Base-by-base conservation (phyloP, 2,888 invertebrate genomes). In the Byasa hedistus region DNA sequence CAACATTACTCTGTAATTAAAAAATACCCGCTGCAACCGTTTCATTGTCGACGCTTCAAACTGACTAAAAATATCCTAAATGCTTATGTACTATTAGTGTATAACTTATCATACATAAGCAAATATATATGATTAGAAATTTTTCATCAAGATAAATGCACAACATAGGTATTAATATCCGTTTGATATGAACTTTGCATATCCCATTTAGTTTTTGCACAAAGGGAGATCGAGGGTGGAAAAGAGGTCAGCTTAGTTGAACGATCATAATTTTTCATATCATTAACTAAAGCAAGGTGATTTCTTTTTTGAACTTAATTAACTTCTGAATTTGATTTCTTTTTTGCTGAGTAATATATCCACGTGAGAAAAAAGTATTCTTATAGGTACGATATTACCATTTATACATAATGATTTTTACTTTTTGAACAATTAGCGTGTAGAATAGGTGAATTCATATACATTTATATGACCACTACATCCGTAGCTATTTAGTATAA, bases 251-350 rank as follows among this genome's bases (percentile, higher is more conserved):
- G 68, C 80, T 81, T 84, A 86, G 84, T 79, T 75, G 77, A 82
- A 79, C 80, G 85, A 78, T 76, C 82, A 84, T 84, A 73, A 83
- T 84, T 84, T 84, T 83, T 85, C 87, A 83, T 82, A 83, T 87
- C 85, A 87, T 87, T 87, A 86, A 75, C 77, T 76, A 61, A 68
- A 73, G 73, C 27, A n/a, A 24, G 55, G 39, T 62, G 55, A 8
- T 44, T 32, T 54, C 24, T 44, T 56, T 19, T 56, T 55, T 44
- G 23, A 19, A 55, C n/a, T 55, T 61, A 61, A 39, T 54, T 39
- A 22, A 54, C 39, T 54, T 59, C 23, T 23, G 36, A 19, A 54
- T 24, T 24, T 8, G 39, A 52, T 48, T 21, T n/a, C 5, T 52
- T 52, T 52, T 44, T 17, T 10, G 19, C 17, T 21, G n/a, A 22